Evolutionary conservation across 2,113 vertebrate species (phyloP).

Genomic region (Ageneiosus marmoratus): DNA sequence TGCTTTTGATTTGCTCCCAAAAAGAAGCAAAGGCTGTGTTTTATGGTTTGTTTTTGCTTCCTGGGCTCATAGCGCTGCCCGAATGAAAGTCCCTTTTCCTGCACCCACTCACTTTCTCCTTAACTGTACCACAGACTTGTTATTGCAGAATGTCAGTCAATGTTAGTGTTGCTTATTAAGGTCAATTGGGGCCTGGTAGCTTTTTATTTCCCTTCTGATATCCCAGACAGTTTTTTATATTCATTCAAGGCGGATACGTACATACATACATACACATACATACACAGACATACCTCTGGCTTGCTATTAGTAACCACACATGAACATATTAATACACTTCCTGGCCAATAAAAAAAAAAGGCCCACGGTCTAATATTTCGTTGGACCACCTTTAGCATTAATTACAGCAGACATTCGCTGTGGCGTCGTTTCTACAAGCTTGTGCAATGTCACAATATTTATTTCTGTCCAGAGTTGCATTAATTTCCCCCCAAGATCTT

Average conservation of each 20-base stretch:
- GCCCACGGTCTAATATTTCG: no score
- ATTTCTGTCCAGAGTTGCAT: no score
- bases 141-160: constrained; percentile 31
- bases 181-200: background rate
- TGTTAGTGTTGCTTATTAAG: constrained; percentile 1
- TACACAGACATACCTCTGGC: background rate
- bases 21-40: constrained; percentile 37
- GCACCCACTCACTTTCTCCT: constrained; percentile 37
- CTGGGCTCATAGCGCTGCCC: constrained; percentile 17
- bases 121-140: constrained; percentile 32
- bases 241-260: background rate
- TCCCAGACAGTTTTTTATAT: no score
- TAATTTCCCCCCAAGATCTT: no score
- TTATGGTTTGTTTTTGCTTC: constrained; percentile 1
- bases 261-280: no score
- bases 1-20: constrained; percentile 55
- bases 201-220: background rate
- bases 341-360: no score
- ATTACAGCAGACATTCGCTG: no score
- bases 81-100: constrained; percentile 25
- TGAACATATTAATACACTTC: background rate
- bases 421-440: no score
- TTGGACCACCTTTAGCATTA: no score
- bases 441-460: no score
- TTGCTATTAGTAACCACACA: background rate